Conservation (phyloP, 1,140 invertebrate species). For the Aphaenogaster ashmeadi region DNA sequence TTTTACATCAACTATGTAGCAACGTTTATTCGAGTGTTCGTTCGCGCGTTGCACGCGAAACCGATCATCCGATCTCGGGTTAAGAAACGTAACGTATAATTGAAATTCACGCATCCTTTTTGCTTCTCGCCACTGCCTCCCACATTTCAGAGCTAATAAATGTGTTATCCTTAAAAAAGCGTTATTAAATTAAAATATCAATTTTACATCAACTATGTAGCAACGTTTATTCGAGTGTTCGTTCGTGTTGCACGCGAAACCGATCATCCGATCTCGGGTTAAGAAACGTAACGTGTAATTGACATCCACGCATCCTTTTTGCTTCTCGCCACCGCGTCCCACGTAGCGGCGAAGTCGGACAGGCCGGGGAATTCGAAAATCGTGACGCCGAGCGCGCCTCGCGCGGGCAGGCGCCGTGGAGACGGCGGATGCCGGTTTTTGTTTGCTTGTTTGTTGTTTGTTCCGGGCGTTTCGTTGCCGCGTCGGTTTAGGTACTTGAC, state of each 20-base stretch:
- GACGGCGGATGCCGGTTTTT: conserved; percentile 80
- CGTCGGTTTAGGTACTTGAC: conserved; percentile 72
- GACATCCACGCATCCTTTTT: conserved; percentile 17
- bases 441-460: conserved; percentile 83
- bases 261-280: conserved; percentile 42
- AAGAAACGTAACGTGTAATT: conserved; percentile 35
- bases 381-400: conserved; percentile 66
- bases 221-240: neutral
- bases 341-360: conserved; percentile 22
- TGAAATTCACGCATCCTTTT: conserved; percentile 13
- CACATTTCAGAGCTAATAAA: neutral
- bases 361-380: conserved; percentile 79
- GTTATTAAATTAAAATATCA: too few relatives aligned
- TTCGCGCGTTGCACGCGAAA: neutral
- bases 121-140: neutral
- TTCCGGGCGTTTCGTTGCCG: conserved; percentile 81
- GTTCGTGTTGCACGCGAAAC: neutral
- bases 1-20: neutral
- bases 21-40: neutral
- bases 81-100: conserved; percentile 35
- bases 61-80: conserved; percentile 42
- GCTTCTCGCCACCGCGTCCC: neutral
- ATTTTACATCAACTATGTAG: neutral
- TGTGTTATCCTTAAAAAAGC: neutral
- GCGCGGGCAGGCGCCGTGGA: conserved; percentile 80